Percentiles rank a stretch among this genome's conserved stretches.
These are phyloP conservation scores for Junonia oenone DNA, from an alignment of 2,888 invertebrate species.

Conservation along the genomic window DNA sequence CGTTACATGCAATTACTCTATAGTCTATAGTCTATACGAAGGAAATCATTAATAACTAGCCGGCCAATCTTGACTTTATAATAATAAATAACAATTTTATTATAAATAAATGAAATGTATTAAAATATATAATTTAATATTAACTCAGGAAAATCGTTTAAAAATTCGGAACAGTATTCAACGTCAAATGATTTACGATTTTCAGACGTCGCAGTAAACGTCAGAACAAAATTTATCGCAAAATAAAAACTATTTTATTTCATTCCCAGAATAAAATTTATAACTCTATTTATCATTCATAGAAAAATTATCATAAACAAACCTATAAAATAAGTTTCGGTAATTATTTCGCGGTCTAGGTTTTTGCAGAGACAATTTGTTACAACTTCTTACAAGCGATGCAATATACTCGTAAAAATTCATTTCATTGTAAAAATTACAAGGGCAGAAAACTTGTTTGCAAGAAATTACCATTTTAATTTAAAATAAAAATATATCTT, in stretches of 20 bases:
- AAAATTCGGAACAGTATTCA: too few species aligned
- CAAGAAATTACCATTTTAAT: background rate
- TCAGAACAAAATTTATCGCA: slow-evolving; percentile 9
- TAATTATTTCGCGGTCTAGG: background rate
- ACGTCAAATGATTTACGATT: too few species aligned
- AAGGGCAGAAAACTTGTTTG: background rate
- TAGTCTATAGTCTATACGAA: too few species aligned
- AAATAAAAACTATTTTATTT: slow-evolving; percentile 12
- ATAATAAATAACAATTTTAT: too few species aligned
- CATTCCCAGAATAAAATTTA: slow-evolving; percentile 7
- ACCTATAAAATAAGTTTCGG: background rate
- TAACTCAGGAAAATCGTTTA: too few species aligned
- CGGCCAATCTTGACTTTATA: too few species aligned
- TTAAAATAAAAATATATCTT: background rate
- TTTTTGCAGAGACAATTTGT: background rate
- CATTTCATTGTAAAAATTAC: background rate
- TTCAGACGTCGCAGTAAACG: too few species aligned
- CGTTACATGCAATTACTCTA: too few species aligned
- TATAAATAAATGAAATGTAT: too few species aligned
- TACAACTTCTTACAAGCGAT: background rate
- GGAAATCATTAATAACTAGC: too few species aligned
- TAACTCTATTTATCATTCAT: slow-evolving; percentile 1
- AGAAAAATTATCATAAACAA: slow-evolving; percentile 7
- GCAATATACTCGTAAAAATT: background rate
- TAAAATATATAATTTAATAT: too few species aligned